Conservation (phyloP, 2,888 invertebrate genomes). For the Lithodes maja region DNA sequence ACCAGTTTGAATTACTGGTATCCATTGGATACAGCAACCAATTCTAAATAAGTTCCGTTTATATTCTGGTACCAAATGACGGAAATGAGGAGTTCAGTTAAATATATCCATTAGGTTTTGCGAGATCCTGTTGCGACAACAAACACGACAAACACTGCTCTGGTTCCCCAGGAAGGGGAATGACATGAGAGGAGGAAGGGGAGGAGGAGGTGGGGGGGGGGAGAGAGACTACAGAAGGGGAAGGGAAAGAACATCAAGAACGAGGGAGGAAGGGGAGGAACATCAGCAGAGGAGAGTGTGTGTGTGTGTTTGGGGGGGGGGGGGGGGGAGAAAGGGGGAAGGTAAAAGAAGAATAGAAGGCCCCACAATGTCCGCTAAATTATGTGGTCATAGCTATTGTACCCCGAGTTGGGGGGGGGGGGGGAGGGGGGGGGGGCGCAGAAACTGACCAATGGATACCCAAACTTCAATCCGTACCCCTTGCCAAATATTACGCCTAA, state of each 20-base stretch:
- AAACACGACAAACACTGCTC: no score
- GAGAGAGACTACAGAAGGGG: background rate
- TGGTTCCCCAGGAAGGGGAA: no score
- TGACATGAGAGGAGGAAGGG: background rate
- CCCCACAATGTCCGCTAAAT: slow-evolving; percentile 35
- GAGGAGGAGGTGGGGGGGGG: background rate
- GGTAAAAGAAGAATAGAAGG: background rate
- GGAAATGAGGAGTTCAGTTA: no score
- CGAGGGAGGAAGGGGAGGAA: background rate
- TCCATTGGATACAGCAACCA: no score
- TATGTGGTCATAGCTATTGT: slow-evolving; percentile 25
- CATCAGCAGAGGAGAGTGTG: background rate
- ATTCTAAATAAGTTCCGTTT: no score
- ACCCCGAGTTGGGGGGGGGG: background rate
- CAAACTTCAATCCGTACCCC: background rate
- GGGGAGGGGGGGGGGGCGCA: slow-evolving; percentile 14
- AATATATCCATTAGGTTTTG: no score
- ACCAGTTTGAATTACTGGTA: no score
- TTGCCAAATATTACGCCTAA: no score
- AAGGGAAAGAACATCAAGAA: background rate
- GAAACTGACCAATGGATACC: background rate
- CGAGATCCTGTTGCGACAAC: no score
- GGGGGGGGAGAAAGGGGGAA: no score
- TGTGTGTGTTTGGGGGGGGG: background rate
- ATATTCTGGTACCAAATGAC: no score